Percentiles rank a stretch among this genome's conserved stretches.
phyloP scores from a whole-genome alignment of 1,140 invertebrate genomes.

The Nixonia krombeini region DNA sequence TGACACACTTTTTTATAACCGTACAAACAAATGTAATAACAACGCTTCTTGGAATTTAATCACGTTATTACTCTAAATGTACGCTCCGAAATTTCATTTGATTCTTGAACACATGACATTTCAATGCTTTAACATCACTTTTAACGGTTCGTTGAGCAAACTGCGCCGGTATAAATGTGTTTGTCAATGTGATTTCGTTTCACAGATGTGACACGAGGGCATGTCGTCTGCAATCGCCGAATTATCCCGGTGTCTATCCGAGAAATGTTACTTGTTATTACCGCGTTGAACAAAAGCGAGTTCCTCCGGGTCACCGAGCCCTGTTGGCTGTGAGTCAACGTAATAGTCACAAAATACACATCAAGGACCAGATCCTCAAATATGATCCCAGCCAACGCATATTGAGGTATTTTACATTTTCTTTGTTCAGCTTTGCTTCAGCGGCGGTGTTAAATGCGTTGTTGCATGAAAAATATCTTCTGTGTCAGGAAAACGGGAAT shows the following conservation, averaged over 20 bases:
- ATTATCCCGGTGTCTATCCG: slow-evolving; percentile 89
- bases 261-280: slow-evolving; percentile 89
- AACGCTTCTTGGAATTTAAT: not conserved
- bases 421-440: slow-evolving; percentile 28
- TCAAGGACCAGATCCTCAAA: slow-evolving; percentile 83
- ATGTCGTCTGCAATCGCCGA: slow-evolving; percentile 85
- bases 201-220: slow-evolving; percentile 68
- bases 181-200: slow-evolving; percentile 44
- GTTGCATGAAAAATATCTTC: not conserved
- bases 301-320: slow-evolving; percentile 81
- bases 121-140: slow-evolving; percentile 2
- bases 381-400: slow-evolving; percentile 83
- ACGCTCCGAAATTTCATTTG: not conserved
- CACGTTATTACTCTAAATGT: no score
- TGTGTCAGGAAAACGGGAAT: no score
- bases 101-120: not conserved
- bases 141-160: not conserved
- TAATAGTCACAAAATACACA: slow-evolving; percentile 83
- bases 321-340: slow-evolving; percentile 81
- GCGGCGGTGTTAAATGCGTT: slow-evolving; percentile 3
- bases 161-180: slow-evolving; percentile 51
- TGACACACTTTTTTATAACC: no score
- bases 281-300: slow-evolving; percentile 78
- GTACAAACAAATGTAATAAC: not conserved
- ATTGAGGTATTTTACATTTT: slow-evolving; percentile 73